Percentiles rank a stretch among this genome's conserved stretches.
Conservation (phyloP, 2,113 vertebrate species). For the Atherinomorus stipes region DNA sequence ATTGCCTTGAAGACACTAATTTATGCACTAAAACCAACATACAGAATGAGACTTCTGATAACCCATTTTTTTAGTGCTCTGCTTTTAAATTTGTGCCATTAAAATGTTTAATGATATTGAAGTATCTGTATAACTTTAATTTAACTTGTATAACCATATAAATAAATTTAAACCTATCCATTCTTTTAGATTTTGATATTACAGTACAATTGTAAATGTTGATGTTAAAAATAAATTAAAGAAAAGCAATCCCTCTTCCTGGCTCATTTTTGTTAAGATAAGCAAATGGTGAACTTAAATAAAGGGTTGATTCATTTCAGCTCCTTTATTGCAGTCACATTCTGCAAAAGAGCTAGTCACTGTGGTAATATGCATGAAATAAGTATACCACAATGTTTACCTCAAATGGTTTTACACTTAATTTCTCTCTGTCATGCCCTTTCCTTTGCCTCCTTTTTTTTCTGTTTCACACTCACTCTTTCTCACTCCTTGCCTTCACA, state of each 20-base stretch:
- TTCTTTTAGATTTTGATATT: neutral
- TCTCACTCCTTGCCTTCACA: neutral
- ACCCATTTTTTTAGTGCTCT: neutral
- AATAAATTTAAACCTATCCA: no score
- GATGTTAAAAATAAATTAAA: conserved; percentile 4
- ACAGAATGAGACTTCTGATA: neutral
- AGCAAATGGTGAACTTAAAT: conserved; percentile 17
- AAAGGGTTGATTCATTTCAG: conserved; percentile 5
- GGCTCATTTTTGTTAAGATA: conserved; percentile 14
- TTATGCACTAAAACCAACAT: neutral
- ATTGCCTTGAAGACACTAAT: no score
- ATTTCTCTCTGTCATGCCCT: neutral
- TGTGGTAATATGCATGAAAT: conserved; percentile 20
- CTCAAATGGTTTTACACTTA: neutral
- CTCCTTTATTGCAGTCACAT: conserved; percentile 30
- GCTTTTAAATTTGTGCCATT: neutral
- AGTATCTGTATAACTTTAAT: neutral
- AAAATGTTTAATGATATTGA: neutral
- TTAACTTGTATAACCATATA: neutral
- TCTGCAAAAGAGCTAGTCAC: conserved; percentile 31
- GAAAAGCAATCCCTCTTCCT: neutral
- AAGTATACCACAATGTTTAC: conserved; percentile 1
- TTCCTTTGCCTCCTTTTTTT: neutral
- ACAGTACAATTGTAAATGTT: no score
- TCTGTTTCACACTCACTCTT: neutral